Evolutionary conservation across 2,113 vertebrate genomes (phyloP), one percentile per base, ranked within the genome.

Genomic region (Austrofundulus limnaeus): DNA sequence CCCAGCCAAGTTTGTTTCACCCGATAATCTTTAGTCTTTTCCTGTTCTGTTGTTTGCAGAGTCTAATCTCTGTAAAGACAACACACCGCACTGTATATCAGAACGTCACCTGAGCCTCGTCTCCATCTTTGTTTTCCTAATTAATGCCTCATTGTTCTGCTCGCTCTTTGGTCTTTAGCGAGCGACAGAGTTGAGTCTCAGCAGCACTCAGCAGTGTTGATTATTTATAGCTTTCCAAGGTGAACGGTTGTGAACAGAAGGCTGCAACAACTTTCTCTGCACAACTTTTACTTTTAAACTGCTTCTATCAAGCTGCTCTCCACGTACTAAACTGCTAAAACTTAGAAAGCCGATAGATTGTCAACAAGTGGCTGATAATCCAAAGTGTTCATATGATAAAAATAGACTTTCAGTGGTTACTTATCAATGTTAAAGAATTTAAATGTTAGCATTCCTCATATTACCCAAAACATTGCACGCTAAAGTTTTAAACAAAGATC

Each of bases 21-120:
- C 70, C 63, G 80, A 46, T 81, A 68, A 83, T 86, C 61, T 79
- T 43, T 11, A 62, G 43, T 7, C 52, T 11, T 16, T 8, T 31
- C 53, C 46, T 67, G 50, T 75, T 74, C 68, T 82, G 65, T 77
- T 80, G 60, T 79, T 77, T 81, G 62, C 53, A 46, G 62, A 72
- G 72, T 23, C 53, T 75, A 81, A 81, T 85, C 80, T 53, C 23
- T 54, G 68, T 71, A 46, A 38, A 28, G 25, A 70, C 64, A 21
- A 53, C 54, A 54, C 51, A n/a, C n/a, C n/a, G n/a, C n/a, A 70
- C 77, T 75, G 70, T 24, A 56, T 17, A 54, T 49, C 17, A 11
- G 34, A 25, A 57, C 52, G 68, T 60, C 60, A 72, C 76, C 58
- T 72, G 60, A 74, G 54, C 64, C 39, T 24, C 16, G 23, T 12